phyloP scores from a whole-genome alignment of 2,797 vertebrate genomes.

The Glossophaga mutica region DNA sequence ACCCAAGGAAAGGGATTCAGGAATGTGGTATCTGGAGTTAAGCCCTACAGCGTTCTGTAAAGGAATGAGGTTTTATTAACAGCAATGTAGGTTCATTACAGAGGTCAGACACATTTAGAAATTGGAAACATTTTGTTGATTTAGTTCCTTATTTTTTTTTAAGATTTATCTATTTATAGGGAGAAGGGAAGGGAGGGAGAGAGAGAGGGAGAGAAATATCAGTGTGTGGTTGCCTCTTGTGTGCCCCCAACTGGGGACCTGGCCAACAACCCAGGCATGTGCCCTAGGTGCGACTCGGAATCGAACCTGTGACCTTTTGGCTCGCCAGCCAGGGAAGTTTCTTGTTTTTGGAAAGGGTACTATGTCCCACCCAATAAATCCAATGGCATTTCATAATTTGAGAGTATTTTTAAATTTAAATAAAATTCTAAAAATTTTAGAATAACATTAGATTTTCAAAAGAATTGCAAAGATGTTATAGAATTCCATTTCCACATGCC shows the following conservation, averaged over 20 bases:
- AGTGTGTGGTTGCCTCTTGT: too few species aligned
- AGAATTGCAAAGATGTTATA: background rate
- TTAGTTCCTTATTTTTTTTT: background rate
- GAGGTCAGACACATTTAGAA: background rate
- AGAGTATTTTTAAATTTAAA: background rate
- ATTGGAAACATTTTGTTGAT: background rate
- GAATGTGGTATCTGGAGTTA: background rate
- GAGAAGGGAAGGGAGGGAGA: too few species aligned
- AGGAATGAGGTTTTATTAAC: background rate
- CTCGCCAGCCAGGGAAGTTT: background rate
- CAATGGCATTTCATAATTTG: background rate
- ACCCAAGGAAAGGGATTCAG: background rate
- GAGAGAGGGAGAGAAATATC: too few species aligned
- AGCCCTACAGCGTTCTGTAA: background rate
- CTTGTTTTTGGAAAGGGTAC: background rate
- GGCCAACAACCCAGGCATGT: too few species aligned
- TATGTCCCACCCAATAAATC: background rate
- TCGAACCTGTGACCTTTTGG: too few species aligned
- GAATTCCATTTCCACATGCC: background rate
- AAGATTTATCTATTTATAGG: too few species aligned
- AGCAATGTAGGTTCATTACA: background rate
- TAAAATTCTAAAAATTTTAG: background rate
- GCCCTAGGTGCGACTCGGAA: too few species aligned
- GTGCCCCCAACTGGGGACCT: too few species aligned
- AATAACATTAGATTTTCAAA: background rate